Conservation (phyloP, 2,888 invertebrate species). For the Philopedon plagiatum region DNA sequence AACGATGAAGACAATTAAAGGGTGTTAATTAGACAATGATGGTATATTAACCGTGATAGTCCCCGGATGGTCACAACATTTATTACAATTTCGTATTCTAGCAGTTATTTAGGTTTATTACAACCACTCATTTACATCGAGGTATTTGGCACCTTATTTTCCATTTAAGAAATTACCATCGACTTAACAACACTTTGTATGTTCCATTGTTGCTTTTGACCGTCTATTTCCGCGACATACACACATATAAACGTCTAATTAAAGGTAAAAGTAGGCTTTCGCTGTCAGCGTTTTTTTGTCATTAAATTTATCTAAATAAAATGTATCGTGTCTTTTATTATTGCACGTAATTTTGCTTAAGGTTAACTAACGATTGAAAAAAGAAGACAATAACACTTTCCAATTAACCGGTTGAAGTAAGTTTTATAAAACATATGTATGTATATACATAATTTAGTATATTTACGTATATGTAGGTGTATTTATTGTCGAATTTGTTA, state of each 20-base stretch:
- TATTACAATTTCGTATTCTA: slow-evolving; percentile 13
- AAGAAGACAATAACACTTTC: no score
- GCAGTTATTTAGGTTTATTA: slow-evolving; percentile 27
- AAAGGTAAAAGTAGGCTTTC: slow-evolving; percentile 28
- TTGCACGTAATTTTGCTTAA: background rate
- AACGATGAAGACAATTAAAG: no score
- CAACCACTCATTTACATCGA: background rate
- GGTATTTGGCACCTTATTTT: slow-evolving; percentile 19
- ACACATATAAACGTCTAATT: slow-evolving; percentile 33
- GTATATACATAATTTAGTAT: no score
- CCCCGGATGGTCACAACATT: background rate
- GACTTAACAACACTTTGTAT: slow-evolving; percentile 27
- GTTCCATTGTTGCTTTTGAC: slow-evolving; percentile 19
- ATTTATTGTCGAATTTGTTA: no score
- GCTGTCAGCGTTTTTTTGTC: background rate
- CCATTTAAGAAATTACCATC: slow-evolving; percentile 27
- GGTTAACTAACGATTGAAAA: background rate
- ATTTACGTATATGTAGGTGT: no score
- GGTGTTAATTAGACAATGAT: background rate
- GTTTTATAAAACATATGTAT: no score
- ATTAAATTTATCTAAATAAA: background rate
- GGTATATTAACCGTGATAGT: background rate
- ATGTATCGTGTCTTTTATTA: background rate
- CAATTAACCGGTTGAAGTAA: no score
- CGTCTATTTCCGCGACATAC: slow-evolving; percentile 15